Percentiles rank a stretch among this genome's conserved stretches.
Conservation (phyloP, 2,888 invertebrate species). For the Leptinotarsa haldemani region DNA sequence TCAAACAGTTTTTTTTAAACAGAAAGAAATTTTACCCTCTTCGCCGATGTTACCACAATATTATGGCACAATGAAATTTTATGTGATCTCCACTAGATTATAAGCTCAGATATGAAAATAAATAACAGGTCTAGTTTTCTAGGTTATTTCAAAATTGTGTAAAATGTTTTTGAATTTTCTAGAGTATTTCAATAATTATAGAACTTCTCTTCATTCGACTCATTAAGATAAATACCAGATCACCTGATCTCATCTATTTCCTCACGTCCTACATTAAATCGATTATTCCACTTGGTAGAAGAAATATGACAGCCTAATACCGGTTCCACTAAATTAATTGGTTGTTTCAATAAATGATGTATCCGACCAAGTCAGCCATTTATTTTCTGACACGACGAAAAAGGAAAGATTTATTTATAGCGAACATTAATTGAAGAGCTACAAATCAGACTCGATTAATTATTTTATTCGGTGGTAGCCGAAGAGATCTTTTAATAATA, state of each 20-base stretch:
- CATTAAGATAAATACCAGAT: too few species aligned
- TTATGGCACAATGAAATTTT: too few species aligned
- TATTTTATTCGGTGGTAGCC: constrained; percentile 18
- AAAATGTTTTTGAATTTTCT: too few species aligned
- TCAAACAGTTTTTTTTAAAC: too few species aligned
- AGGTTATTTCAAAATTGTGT: too few species aligned
- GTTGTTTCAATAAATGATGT: constrained; percentile 10
- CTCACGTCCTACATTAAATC: neutral
- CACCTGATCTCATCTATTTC: neutral
- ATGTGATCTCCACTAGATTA: too few species aligned
- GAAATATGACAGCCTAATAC: neutral
- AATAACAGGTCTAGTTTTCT: too few species aligned
- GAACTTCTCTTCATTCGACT: too few species aligned
- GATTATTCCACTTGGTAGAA: neutral
- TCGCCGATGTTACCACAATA: too few species aligned
- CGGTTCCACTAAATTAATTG: neutral
- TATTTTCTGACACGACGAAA: neutral
- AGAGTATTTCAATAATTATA: too few species aligned
- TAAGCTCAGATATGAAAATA: too few species aligned
- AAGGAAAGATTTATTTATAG: constrained; percentile 8
- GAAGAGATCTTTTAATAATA: constrained; percentile 3
- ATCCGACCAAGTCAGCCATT: neutral
- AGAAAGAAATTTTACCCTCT: too few species aligned
- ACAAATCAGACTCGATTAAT: constrained; percentile 26
- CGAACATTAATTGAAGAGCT: constrained; percentile 16